Evolutionary conservation across 2,888 invertebrate species (phyloP), one percentile per base, ranked within the genome.

Genomic region (Euplexia lucipara): DNA sequence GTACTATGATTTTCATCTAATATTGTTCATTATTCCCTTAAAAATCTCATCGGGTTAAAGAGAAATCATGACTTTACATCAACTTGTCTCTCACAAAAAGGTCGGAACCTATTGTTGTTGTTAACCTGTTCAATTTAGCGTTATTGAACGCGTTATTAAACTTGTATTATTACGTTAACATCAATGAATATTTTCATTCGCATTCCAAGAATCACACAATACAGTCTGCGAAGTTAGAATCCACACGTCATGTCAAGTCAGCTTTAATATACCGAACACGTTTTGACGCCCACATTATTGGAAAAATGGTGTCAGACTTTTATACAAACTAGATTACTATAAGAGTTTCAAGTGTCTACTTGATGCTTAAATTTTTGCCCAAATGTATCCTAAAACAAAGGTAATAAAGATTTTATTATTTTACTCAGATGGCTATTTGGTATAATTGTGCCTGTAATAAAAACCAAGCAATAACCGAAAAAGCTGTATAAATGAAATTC

Each of bases 401-500:
- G 35, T 35, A 64, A 60, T 41, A 64, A 56, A 56, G 14, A 10
- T 44, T 62, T 60, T 73, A 65, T 61, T 62, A 61, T 44, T 45
- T 39, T 48, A 60, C 53, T 70, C 56, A 47, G 56, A 42, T 42
- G 26, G n/a, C 26, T 26, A 20, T 57, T 52, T 18, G 6, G n/a
- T 32, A 61, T 62, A 67, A 78, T 64, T 78, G 47, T 37, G 18
- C 22, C 37, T 49, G 49, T 49, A 69, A 51, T 71, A 66, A 63
- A 41, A 76, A 59, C 52, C 34, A 39, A 57, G 35, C 41, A 56
- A 69, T 69, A 59, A 61, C 39, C 73, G 59, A 64, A 74, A 70
- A 70, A 76, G 32, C n/a, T 10, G 60, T 63, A 74, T 65, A 47
- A 75, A 74, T 76, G 69, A 73, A 83, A 86, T 82, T 84, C 83